Conservation (phyloP, 2,888 invertebrate species). For the Chymomyza procnemis region DNA sequence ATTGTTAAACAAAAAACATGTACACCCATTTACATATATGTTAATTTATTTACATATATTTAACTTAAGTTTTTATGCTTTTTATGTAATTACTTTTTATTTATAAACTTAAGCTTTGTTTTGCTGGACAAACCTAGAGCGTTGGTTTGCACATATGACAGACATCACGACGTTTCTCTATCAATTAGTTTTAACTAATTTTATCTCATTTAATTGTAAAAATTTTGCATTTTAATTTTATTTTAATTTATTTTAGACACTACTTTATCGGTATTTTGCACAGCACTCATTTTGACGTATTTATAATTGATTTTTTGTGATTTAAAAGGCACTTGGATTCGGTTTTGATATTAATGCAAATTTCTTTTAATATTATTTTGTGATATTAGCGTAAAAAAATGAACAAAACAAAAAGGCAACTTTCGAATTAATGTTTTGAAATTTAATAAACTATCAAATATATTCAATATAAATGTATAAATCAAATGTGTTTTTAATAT, state of each 20-base stretch:
- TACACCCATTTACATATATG: too few relatives aligned
- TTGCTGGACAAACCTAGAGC: not conserved
- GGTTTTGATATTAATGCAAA: not conserved
- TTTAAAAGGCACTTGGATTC: not conserved
- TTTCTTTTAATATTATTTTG: conserved; percentile 69
- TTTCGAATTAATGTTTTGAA: conserved; percentile 67
- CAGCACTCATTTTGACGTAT: not conserved
- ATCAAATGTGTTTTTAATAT: conserved; percentile 31
- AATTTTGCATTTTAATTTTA: conserved; percentile 30
- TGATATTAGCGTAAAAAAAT: conserved; percentile 73
- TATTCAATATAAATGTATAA: conserved; percentile 17
- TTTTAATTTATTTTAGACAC: conserved; percentile 38
- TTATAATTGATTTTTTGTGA: not conserved
- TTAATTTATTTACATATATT: not conserved
- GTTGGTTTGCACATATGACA: not conserved
- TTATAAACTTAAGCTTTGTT: not conserved
- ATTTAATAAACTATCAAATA: conserved; percentile 56
- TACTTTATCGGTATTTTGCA: conserved; percentile 28
- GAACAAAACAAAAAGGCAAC: conserved; percentile 41
- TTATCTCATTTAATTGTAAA: not conserved
- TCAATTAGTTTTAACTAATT: not conserved
- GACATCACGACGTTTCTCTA: not conserved
- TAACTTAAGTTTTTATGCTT: conserved; percentile 2
- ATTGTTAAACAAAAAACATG: conserved; percentile 32
- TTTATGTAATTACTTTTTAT: not conserved